phyloP scores from a whole-genome alignment of 2,797 vertebrate genomes.

The Myotis daubentonii region DNA sequence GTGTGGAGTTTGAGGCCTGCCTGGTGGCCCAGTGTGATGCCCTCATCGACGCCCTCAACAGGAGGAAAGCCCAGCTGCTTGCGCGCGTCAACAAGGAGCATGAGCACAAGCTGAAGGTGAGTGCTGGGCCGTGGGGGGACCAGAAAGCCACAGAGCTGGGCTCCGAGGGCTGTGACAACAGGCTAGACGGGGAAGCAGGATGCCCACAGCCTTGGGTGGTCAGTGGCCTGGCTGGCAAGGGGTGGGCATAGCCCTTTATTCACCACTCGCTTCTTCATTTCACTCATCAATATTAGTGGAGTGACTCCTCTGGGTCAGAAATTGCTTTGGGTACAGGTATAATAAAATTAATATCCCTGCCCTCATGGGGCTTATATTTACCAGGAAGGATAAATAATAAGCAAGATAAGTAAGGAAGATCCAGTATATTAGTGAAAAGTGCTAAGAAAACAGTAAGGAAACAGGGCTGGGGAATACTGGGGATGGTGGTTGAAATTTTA shows the following conservation, averaged over 20 bases:
- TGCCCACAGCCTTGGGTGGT: not conserved
- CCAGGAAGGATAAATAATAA: not conserved
- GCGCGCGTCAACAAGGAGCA: constrained; percentile 97
- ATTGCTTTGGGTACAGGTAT: not conserved
- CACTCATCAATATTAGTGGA: not conserved
- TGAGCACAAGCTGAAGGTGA: constrained; percentile 97
- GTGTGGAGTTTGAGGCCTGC: constrained; percentile 98
- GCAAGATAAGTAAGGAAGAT: not conserved
- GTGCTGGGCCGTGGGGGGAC: not conserved
- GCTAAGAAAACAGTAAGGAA: not conserved
- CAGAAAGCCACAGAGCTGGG: not conserved
- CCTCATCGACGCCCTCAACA: constrained; percentile 97
- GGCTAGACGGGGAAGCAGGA: accelerated
- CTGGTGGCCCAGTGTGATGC: constrained; percentile 98
- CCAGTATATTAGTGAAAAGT: not conserved
- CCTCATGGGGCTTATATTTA: not conserved
- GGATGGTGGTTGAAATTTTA: not conserved
- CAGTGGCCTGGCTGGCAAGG: not conserved
- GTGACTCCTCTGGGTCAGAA: not conserved
- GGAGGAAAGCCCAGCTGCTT: constrained; percentile 96
- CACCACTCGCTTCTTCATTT: not conserved
- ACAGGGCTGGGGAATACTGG: not conserved
- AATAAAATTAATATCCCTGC: constrained; percentile 22
- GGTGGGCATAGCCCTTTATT: not conserved
- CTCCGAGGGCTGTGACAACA: accelerated